Base-by-base conservation (phyloP, 2,113 vertebrate genomes). In the Oxygymnocypris stewartii region DNA sequence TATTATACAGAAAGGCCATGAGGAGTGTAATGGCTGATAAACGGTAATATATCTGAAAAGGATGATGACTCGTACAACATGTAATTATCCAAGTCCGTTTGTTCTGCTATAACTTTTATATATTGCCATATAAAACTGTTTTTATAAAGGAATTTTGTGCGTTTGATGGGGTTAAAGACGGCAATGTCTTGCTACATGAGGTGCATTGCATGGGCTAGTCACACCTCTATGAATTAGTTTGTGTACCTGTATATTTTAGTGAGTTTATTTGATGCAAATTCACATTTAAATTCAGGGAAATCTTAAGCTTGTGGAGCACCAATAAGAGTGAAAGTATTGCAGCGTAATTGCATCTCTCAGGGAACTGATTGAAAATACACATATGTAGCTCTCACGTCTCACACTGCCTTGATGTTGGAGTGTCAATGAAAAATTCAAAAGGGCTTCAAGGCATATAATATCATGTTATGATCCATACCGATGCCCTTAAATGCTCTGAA, bases 401-500 rank as follows among this genome's bases (percentile, higher is more conserved):
- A 76, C n/a, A 18, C 40, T 59, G 44, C 28, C 84, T 82, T 78
- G 79, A 76, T 51, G 71, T 77, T 57, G 20, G 42, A 28, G 59
- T 73, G 59, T 75, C 57, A 69, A 51, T 86, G 25, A 87, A 87
- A 85, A 79, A 78, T 82, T 74, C 18, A 81, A 69, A 78, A 61
- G 59, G 85, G 54, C 65, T 85, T 89, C 86, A 73, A 88, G 88
- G 71, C 49, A 4, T 81, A 40, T 85, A 16, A 73, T 59, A 49
- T 73, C 28, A 37, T 47, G 11, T n/a, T 79, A 63, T 61, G 28
- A 75, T 88, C 74, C 61, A 37, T 35, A 44, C 73, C 77, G 79
- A 86, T 74, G 25, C 54, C 63, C 71, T 82, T 91, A 86, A 84
- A 88, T 88, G 13, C 35, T 73, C 85, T 86, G 77, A 54, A 86